phyloP scores from a whole-genome alignment of 2,113 vertebrate genomes.

The Polyodon spathula region DNA sequence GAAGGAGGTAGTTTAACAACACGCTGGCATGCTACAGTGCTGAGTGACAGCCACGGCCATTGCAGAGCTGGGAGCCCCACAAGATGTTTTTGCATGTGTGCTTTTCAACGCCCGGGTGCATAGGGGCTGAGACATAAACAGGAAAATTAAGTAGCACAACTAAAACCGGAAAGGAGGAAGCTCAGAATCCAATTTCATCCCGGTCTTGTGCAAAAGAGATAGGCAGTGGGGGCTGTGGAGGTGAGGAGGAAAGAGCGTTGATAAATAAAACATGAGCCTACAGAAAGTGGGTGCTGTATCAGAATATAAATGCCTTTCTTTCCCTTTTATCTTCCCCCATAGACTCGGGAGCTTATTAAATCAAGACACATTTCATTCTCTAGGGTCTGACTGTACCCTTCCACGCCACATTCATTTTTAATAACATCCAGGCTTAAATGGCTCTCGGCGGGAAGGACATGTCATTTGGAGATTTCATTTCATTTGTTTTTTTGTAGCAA shows the following conservation, averaged over 20 bases:
- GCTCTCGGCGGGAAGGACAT: background rate
- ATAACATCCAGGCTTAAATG: background rate
- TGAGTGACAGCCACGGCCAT: too few relatives aligned
- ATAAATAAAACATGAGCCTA: constrained; percentile 31
- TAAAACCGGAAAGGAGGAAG: background rate
- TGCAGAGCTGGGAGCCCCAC: too few relatives aligned
- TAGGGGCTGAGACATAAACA: too few relatives aligned
- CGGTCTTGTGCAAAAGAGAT: background rate
- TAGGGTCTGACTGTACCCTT: background rate
- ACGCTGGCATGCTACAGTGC: too few relatives aligned
- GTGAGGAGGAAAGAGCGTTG: constrained; percentile 9
- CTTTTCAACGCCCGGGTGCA: too few relatives aligned
- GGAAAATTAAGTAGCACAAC: too few relatives aligned
- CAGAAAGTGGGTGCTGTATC: constrained; percentile 63
- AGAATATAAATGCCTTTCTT: constrained; percentile 74
- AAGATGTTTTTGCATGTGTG: too few relatives aligned
- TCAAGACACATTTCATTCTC: constrained; percentile 7
- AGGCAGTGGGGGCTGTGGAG: constrained; percentile 38
- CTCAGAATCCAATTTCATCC: background rate
- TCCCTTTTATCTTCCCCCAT: constrained; percentile 65
- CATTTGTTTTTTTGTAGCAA: background rate
- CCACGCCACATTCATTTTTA: constrained; percentile 2
- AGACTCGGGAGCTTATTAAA: constrained; percentile 65
- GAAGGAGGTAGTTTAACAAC: too few relatives aligned
- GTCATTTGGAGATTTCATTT: background rate